Evolutionary conservation across 2,888 invertebrate species (phyloP).

Genomic region (Heliconius cydno): DNA sequence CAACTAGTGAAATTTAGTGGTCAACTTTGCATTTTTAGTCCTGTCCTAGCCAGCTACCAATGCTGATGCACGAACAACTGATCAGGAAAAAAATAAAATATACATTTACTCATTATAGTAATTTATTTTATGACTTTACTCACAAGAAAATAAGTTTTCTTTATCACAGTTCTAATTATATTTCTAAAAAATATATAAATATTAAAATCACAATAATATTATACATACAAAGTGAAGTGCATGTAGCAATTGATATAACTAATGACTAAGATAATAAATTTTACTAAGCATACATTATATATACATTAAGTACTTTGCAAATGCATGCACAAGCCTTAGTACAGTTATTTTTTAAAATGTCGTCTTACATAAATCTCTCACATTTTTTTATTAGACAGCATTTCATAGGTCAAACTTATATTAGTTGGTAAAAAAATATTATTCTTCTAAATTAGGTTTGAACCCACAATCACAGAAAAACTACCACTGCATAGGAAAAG

Average conservation of each 20-base stretch:
- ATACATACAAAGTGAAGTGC: not conserved
- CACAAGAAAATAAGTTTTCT: not conserved
- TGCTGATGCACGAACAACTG: not conserved
- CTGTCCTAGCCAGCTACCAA: not conserved
- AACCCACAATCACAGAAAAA: too few species aligned
- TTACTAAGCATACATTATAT: not conserved
- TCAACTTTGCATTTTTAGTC: too few species aligned
- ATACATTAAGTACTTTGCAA: not conserved
- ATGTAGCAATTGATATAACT: not conserved
- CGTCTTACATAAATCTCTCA: not conserved
- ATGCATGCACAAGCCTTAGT: not conserved
- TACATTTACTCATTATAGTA: not conserved
- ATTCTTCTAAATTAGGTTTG: too few species aligned
- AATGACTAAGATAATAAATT: slow-evolving; percentile 19
- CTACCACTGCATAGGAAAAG: not conserved
- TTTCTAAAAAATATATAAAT: not conserved
- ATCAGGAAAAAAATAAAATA: not conserved
- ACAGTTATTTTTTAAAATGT: too few species aligned
- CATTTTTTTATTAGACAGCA: not conserved
- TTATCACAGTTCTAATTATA: slow-evolving; percentile 20
- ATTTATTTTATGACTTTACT: slow-evolving; percentile 1
- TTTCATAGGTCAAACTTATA: too few species aligned
- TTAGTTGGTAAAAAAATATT: too few species aligned
- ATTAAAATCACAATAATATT: not conserved
- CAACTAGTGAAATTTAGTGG: too few species aligned